Evolutionary conservation across 2,797 vertebrate species (phyloP), one percentile per base, ranked within the genome.

Genomic region (Halcyon chelicuti): DNA sequence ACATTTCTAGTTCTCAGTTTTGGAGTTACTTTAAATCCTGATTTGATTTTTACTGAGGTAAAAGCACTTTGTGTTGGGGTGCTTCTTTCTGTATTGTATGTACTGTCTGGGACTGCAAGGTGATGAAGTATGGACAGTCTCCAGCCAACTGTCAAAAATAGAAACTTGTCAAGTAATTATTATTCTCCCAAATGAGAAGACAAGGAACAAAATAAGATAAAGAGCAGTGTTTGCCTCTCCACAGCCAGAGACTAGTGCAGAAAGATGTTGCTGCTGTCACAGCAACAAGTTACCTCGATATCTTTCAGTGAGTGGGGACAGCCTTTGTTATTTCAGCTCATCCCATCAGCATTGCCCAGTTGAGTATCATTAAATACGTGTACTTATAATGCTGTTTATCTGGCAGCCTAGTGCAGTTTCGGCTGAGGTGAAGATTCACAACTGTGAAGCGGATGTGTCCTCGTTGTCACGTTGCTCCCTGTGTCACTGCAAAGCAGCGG

Each of bases 1-100:
- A 61, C 65, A 28, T 63, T 89, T 71, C 42, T 74, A 55, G 58
- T 83, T 87, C 42, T 14, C 14, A 62, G 12, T 54, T 82, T 79
- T 95, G 86, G 65, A 89, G 28, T 65, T 80, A 12, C 57, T 94
- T 96, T 55, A 85, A 74, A 58, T 92, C 39, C 57, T 58, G 14
- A 81, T 93, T 84, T n/a, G 78, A 5, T 67, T 93, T 93, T 92
- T 67, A 62, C 63, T 49, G 52, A 29, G 44, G 46, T 73, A n/a
- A 86, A 91, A 55, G 5, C 57, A 17, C 23, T 81, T 66, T 26
- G 0, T 54, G 14, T 54, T 58, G 22, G 15, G 21, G 39, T 77
- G 18, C 29, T 73, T 92, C 68, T 46, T 70, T 84, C 26, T 79
- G 17, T 74, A 7, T 52, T 85, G 21, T 42, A 6, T 44, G 7